Percentiles rank a stretch among this genome's conserved stretches.
Conservation (phyloP, 2,888 invertebrate species). For the Melanostoma scalare region DNA sequence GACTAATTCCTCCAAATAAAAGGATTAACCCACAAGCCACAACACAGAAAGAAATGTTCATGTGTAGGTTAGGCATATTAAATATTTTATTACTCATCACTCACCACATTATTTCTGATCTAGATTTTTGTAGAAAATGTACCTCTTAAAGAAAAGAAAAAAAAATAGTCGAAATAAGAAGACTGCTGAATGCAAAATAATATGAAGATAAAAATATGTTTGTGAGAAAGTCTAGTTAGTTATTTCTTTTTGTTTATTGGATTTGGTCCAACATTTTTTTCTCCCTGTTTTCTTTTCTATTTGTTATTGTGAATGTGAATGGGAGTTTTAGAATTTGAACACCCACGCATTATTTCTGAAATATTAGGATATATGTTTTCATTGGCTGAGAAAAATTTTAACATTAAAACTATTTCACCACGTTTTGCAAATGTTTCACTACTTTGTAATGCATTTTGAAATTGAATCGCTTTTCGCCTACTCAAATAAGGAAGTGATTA, state of each 20-base stretch:
- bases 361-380: conserved; percentile 17
- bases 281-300: conserved; percentile 14
- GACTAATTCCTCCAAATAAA: too few relatives aligned
- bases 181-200: conserved; percentile 50
- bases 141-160: neutral
- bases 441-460: neutral
- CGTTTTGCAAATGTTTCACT: conserved; percentile 19
- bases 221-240: conserved; percentile 42
- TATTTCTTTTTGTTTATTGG: conserved; percentile 54
- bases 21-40: too few relatives aligned
- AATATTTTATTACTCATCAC: conserved; percentile 8
- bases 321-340: conserved; percentile 14
- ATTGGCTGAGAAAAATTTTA: conserved; percentile 27
- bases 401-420: conserved; percentile 38
- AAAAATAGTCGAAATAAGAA: neutral
- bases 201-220: conserved; percentile 39
- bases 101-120: conserved; percentile 9
- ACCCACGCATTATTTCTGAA: conserved; percentile 49
- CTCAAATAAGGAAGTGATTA: too few relatives aligned
- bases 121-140: neutral
- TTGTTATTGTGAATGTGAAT: conserved; percentile 18
- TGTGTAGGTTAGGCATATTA: too few relatives aligned
- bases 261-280: conserved; percentile 54
- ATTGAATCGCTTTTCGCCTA: neutral
- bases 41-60: too few relatives aligned